Evolutionary conservation across 2,888 invertebrate species (phyloP).

Genomic region (Andrena marginata): DNA sequence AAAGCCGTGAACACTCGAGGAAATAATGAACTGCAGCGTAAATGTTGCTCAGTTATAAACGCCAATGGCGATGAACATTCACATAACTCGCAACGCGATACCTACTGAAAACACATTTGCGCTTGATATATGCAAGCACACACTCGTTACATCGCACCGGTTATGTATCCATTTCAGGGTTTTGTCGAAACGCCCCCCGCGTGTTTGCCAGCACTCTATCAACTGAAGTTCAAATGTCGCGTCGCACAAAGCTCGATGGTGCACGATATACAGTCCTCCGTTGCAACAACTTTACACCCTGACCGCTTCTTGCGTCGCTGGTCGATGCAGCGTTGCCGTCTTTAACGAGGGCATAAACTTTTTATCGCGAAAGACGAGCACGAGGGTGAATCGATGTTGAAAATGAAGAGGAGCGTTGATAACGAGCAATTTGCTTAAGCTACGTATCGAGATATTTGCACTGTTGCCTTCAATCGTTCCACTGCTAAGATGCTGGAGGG

Average conservation of each 20-base stretch:
- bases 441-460: background rate
- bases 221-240: background rate
- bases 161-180: background rate
- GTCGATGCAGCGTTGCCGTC: too few species aligned
- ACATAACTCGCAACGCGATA: background rate
- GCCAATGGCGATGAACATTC: too few species aligned
- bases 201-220: background rate
- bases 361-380: background rate
- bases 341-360: background rate
- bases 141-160: too few species aligned
- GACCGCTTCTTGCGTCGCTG: background rate
- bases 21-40: too few species aligned
- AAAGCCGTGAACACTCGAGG: background rate
- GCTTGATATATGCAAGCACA: background rate
- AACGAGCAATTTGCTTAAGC: conserved; percentile 4
- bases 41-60: too few species aligned
- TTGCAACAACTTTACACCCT: background rate
- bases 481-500: background rate
- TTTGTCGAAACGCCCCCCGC: background rate
- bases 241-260: background rate
- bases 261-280: background rate
- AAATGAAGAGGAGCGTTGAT: background rate
- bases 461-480: background rate
- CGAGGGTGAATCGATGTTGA: background rate
- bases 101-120: background rate